Conservation (phyloP, 1,140 invertebrate genomes). For the Stenopsyche tienmushanensis region DNA sequence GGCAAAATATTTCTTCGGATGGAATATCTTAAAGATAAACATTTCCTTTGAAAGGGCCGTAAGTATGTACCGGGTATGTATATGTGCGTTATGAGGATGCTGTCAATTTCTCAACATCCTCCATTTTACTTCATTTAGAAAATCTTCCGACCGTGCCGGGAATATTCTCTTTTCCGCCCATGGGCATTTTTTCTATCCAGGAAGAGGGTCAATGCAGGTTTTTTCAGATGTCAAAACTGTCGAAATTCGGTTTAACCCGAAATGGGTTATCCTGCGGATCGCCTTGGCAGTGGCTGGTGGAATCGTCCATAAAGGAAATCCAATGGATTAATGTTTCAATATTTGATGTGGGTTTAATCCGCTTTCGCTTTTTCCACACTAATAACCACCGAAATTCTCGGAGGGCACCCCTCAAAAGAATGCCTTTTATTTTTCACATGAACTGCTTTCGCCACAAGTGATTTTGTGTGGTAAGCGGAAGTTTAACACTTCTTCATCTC, state of each 20-base stretch:
- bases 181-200: not conserved
- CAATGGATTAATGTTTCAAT: conserved; percentile 32
- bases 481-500: too few species aligned
- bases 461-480: not conserved
- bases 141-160: not conserved
- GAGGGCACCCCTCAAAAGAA: not conserved
- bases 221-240: conserved; percentile 24
- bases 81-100: too few species aligned
- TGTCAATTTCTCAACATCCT: too few species aligned
- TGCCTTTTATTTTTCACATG: not conserved
- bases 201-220: not conserved
- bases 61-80: too few species aligned
- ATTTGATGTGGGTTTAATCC: conserved; percentile 35
- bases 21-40: too few species aligned
- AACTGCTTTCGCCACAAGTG: not conserved
- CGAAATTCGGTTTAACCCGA: conserved; percentile 18
- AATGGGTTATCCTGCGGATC: conserved; percentile 13
- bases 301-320: conserved; percentile 13
- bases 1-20: too few species aligned
- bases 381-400: conserved; percentile 16
- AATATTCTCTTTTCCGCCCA: not conserved
- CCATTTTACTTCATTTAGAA: not conserved
- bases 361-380: conserved; percentile 28
- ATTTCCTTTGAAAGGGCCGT: too few species aligned
- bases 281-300: not conserved